Conservation (phyloP, 2,888 invertebrate genomes). For the Desoria tigrina region DNA sequence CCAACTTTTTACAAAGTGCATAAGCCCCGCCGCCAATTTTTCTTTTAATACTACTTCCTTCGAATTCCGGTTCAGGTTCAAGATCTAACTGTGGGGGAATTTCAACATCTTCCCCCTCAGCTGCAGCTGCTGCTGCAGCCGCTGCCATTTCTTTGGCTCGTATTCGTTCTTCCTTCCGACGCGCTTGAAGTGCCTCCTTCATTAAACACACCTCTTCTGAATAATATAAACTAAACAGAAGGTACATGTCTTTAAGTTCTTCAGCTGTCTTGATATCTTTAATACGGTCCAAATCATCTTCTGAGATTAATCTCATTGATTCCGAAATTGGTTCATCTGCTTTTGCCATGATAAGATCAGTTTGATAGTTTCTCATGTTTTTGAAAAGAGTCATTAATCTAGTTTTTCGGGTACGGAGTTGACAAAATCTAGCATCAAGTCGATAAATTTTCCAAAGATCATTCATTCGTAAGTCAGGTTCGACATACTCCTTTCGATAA, state of each 20-base stretch:
- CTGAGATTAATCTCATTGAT: slow-evolving; percentile 75
- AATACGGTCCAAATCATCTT: slow-evolving; percentile 76
- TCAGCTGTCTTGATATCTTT: slow-evolving; percentile 79
- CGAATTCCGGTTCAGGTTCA: slow-evolving; percentile 56
- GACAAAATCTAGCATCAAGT: slow-evolving; percentile 93
- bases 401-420: slow-evolving; percentile 79
- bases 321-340: slow-evolving; percentile 83
- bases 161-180: slow-evolving; percentile 65
- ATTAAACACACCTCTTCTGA: slow-evolving; percentile 78
- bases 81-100: slow-evolving; percentile 62
- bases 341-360: slow-evolving; percentile 76
- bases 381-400: slow-evolving; percentile 79
- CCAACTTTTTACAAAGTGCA: slow-evolving; percentile 80
- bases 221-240: slow-evolving; percentile 91
- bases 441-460: slow-evolving; percentile 98
- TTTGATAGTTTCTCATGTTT: slow-evolving; percentile 88
- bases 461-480: slow-evolving; percentile 88
- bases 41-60: slow-evolving; percentile 55
- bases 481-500: slow-evolving; percentile 96
- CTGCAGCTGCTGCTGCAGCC: slow-evolving; percentile 54
- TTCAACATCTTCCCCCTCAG: slow-evolving; percentile 61
- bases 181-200: slow-evolving; percentile 72
- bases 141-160: slow-evolving; percentile 45
- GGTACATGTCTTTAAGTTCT: slow-evolving; percentile 88
- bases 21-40: slow-evolving; percentile 76